Evolutionary conservation across 2,888 invertebrate genomes (phyloP).

Genomic region (Torymus tubicola): DNA sequence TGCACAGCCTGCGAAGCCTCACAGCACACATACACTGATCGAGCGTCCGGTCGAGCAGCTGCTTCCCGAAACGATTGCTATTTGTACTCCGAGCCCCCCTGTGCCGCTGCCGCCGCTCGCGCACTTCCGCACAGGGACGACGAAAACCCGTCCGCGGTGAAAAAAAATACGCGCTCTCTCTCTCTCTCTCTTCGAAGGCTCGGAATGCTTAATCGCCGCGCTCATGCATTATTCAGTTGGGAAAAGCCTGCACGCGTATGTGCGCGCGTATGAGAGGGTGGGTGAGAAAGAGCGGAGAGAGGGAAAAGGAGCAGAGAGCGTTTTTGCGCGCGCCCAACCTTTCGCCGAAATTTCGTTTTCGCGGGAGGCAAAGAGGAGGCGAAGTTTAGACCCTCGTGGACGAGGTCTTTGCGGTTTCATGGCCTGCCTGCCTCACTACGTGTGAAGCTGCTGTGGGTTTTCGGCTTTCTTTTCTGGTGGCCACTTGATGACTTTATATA

Average conservation of each 20-base stretch:
- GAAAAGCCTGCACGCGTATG: neutral
- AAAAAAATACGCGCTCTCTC: neutral
- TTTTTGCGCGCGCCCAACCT: too few species aligned
- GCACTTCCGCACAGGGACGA: constrained; percentile 25
- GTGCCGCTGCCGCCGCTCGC: neutral
- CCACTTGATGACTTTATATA: too few species aligned
- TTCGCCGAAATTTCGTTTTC: too few species aligned
- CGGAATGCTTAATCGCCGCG: constrained; percentile 55
- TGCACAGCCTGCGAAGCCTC: too few species aligned
- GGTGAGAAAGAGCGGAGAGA: neutral
- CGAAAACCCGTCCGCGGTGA: constrained; percentile 15
- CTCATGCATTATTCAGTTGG: constrained; percentile 49
- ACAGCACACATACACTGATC: too few species aligned
- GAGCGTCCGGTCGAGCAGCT: constrained; percentile 28
- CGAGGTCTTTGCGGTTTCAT: too few species aligned
- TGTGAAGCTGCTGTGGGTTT: too few species aligned
- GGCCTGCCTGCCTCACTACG: too few species aligned
- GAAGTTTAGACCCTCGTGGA: too few species aligned
- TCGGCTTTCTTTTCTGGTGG: too few species aligned
- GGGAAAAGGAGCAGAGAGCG: neutral
- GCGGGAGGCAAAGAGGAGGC: too few species aligned
- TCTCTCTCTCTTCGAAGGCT: neutral
- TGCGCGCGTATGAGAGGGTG: too few species aligned
- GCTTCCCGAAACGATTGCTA: constrained; percentile 38
- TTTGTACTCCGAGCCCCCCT: constrained; percentile 15